These are phyloP conservation scores for Spodoptera picta DNA, from an alignment of 2,888 invertebrate species.

Conservation along the genomic window DNA sequence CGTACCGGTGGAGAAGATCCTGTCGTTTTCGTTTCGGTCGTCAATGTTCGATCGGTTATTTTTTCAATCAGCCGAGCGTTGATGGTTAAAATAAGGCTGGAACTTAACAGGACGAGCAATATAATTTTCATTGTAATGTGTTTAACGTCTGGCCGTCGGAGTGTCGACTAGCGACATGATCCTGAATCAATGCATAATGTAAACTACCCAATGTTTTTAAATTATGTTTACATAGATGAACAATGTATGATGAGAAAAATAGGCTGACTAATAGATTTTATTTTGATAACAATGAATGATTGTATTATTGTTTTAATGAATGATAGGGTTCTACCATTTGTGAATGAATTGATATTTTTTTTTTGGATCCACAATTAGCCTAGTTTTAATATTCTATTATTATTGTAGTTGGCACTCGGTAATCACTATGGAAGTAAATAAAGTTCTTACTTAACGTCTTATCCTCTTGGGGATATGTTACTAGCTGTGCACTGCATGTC, in stretches of 20 bases:
- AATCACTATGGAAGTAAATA: neutral
- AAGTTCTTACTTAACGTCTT: neutral
- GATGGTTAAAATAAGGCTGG: conserved; percentile 47
- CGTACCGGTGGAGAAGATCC: conserved; percentile 58
- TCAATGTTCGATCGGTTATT: conserved; percentile 59
- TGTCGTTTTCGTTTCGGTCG: conserved; percentile 55
- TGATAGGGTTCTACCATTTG: conserved; percentile 40
- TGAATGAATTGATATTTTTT: conserved; percentile 5
- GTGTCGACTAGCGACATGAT: conserved; percentile 66
- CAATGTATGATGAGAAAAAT: conserved; percentile 65
- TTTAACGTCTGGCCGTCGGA: conserved; percentile 52
- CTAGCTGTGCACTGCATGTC: neutral
- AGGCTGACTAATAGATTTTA: conserved; percentile 59
- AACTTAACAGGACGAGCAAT: conserved; percentile 55
- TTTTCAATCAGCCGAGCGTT: conserved; percentile 67
- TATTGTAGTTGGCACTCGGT: neutral
- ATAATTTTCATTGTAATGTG: conserved; percentile 65
- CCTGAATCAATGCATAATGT: conserved; percentile 69
- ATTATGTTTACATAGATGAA: conserved; percentile 67
- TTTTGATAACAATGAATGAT: conserved; percentile 52
- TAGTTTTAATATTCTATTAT: neutral
- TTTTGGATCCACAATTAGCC: neutral
- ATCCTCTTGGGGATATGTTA: neutral
- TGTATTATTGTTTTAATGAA: conserved; percentile 39
- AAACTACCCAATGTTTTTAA: conserved; percentile 74